Evolutionary conservation across 2,113 vertebrate genomes (phyloP).

Genomic region (Vanacampus margaritifer): DNA sequence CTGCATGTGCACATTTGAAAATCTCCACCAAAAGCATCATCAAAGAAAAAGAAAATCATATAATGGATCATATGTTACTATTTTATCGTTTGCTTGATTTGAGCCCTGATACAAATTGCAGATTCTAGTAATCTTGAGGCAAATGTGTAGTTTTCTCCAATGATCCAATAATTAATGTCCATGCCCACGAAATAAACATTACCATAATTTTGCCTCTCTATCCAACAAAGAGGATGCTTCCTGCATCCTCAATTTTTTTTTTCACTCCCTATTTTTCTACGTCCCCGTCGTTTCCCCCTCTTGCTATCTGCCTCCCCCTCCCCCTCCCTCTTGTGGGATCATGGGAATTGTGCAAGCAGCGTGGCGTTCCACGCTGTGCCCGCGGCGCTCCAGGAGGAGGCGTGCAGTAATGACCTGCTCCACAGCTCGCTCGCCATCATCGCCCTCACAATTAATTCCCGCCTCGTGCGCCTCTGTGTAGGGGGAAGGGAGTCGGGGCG

Average conservation of each 20-base stretch:
- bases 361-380: constrained; percentile 72
- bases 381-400: constrained; percentile 72
- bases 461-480: constrained; percentile 61
- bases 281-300: constrained; percentile 4
- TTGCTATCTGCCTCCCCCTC: constrained; percentile 14
- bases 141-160: neutral
- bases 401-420: constrained; percentile 76
- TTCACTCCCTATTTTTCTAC: constrained; percentile 19
- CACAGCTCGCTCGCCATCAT: constrained; percentile 73
- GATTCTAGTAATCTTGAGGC: neutral
- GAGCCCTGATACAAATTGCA: neutral
- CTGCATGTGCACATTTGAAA: constrained; percentile 28
- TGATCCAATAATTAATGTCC: neutral
- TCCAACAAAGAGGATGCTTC: constrained; percentile 47
- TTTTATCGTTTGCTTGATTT: neutral
- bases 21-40: constrained; percentile 1
- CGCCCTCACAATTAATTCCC: constrained; percentile 77
- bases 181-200: neutral
- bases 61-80: neutral
- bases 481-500: constrained; percentile 8
- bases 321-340: constrained; percentile 64
- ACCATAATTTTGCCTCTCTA: constrained; percentile 5
- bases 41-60: neutral
- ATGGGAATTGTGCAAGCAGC: constrained; percentile 72
- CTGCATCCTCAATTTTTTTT: constrained; percentile 18